Percentiles rank a stretch among this genome's conserved stretches.
phyloP scores from a whole-genome alignment of 2,888 invertebrate species.

The Pandemis cinnamomeana region DNA sequence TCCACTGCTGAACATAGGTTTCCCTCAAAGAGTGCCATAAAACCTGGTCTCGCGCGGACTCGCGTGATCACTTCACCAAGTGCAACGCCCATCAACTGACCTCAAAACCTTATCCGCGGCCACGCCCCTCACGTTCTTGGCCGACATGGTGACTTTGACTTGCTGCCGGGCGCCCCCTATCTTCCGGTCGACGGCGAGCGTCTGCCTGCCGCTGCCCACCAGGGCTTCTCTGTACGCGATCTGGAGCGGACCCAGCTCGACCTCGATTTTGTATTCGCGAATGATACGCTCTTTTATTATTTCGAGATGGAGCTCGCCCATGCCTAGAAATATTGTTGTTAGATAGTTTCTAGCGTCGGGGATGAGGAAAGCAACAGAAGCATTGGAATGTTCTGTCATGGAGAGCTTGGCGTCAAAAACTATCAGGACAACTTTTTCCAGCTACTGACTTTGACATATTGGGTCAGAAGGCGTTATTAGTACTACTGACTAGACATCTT shows the following conservation, averaged over 20 bases:
- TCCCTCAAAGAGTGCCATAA: too few species aligned
- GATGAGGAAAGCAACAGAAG: too few species aligned
- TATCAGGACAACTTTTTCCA: not conserved
- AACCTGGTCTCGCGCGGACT: too few species aligned
- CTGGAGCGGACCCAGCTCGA: slow-evolving; percentile 94
- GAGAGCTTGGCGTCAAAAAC: not conserved
- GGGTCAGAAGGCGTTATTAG: too few species aligned
- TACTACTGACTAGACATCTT: too few species aligned
- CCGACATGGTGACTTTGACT: slow-evolving; percentile 86
- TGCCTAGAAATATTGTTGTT: slow-evolving; percentile 83
- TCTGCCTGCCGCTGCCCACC: slow-evolving; percentile 68
- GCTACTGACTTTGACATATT: too few species aligned
- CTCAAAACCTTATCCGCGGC: slow-evolving; percentile 76
- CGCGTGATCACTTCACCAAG: too few species aligned
- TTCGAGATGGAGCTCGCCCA: slow-evolving; percentile 99
- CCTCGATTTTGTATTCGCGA: slow-evolving; percentile 95
- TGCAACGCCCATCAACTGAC: slow-evolving; percentile 55
- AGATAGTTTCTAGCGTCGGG: too few species aligned
- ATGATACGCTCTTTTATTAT: slow-evolving; percentile 95
- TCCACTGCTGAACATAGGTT: too few species aligned
- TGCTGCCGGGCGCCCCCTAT: slow-evolving; percentile 86
- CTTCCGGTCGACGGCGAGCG: slow-evolving; percentile 84
- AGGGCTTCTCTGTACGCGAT: slow-evolving; percentile 95
- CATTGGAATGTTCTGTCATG: too few species aligned
- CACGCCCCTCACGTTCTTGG: slow-evolving; percentile 79